Evolutionary conservation across 2,797 vertebrate species (phyloP).

Genomic region (Pipistrellus pygmaeus): DNA sequence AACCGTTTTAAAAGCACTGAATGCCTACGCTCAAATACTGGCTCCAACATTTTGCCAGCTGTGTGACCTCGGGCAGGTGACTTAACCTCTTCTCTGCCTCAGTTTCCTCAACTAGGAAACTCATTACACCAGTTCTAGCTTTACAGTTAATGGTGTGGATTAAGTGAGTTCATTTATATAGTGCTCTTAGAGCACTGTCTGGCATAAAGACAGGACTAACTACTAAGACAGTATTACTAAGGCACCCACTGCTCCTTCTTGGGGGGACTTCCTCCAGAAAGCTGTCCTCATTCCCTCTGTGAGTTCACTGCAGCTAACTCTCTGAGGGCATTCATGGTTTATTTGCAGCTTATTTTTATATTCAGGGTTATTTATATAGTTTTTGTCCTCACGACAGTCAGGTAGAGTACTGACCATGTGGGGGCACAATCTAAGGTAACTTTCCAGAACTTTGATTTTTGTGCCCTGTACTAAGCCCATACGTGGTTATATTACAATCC

Average conservation of each 20-base stretch:
- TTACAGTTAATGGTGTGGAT: not conserved
- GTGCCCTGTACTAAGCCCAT: not conserved
- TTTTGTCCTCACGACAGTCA: not conserved
- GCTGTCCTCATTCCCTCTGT: not conserved
- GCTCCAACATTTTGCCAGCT: not conserved
- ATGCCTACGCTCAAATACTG: not conserved
- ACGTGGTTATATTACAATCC: not conserved
- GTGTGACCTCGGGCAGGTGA: not conserved
- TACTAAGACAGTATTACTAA: not conserved
- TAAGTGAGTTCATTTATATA: not conserved
- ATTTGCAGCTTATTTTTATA: not conserved
- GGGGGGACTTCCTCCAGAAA: not conserved
- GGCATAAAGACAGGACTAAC: not conserved
- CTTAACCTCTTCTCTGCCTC: slow-evolving; percentile 7
- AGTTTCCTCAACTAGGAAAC: not conserved
- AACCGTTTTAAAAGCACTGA: not conserved
- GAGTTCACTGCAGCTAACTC: slow-evolving; percentile 17
- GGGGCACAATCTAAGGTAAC: not conserved
- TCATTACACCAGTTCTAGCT: not conserved
- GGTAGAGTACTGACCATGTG: not conserved
- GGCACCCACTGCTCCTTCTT: not conserved
- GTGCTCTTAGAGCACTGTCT: not conserved
- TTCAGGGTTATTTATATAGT: not conserved
- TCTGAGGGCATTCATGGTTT: not conserved
- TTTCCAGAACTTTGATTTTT: not conserved